Base-by-base conservation (phyloP, 1,140 invertebrate species). In the Tigriopus japonicus region DNA sequence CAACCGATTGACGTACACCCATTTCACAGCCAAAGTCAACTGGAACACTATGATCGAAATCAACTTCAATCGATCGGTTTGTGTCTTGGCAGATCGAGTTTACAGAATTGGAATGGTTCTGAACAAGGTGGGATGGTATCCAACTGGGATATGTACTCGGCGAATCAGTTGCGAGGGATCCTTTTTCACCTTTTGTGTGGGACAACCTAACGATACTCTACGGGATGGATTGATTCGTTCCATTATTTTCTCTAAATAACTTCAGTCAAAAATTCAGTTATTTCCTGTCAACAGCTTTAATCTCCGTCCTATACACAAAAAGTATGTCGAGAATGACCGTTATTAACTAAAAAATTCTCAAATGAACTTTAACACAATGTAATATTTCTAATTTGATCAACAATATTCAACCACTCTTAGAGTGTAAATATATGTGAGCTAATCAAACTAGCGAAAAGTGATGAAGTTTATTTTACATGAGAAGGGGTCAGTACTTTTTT, bases 61-160 rank as follows among this genome's bases (percentile, higher is more conserved):
- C 62, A 80, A 78, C 56, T 86, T 86, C 69, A 85, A 86, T 72
- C 71, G 83, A 24, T 81, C 83, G 12, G 77, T 86, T 17, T 80
- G 79, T 69, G 82, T 80, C 68, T 81, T 83, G 68, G 76, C 80
- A 61, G 79, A 64, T 49, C 69, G 81, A 77, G 75, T 81, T 43
- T 86, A 86, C 69, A 81, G 83, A 69, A 79, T 87, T 59, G 83
- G 81, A 14, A 83, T 86, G 13, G 82, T 85, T 49, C 80, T 87
- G 70, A 85, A 86, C 71, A 84, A 85, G 70, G 41, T 62, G 42
- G 58, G 58, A 15, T 59, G 58, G 58, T 59, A 59, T 59, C 58
- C 82, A 12, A 80, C 81, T 71, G 83, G 81, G 56, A 74, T 76
- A 10, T 83, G 82, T 67, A 73, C 76, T 0, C 75, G 77, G 64